Conservation (phyloP, 2,888 invertebrate species). For the Chesias legatella region DNA sequence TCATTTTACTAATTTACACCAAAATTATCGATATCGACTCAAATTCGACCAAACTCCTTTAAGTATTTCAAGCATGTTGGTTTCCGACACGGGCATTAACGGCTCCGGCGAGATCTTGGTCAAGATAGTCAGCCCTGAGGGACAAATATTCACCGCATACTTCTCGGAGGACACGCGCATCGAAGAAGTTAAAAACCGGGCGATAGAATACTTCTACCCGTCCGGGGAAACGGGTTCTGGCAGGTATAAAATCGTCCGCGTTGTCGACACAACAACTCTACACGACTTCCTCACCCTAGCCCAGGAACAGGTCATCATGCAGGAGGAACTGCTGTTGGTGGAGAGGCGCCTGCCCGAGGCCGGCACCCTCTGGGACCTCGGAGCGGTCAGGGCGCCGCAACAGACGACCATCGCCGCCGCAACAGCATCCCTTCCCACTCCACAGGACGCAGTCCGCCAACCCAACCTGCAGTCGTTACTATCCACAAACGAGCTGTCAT, state of each 20-base stretch:
- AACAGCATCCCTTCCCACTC: conserved; percentile 59
- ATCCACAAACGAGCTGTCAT: conserved; percentile 67
- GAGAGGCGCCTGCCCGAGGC: conserved; percentile 63
- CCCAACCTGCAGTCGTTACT: conserved; percentile 67
- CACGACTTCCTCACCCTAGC: conserved; percentile 64
- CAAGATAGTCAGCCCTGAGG: conserved; percentile 67
- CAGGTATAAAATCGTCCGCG: conserved; percentile 63
- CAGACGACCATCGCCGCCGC: conserved; percentile 63
- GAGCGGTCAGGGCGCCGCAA: conserved; percentile 64
- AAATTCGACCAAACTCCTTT: background rate
- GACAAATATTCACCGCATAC: conserved; percentile 53
- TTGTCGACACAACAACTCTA: conserved; percentile 56
- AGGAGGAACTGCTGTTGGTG: conserved; percentile 62
- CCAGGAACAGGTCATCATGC: conserved; percentile 59
- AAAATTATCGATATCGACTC: conserved; percentile 27
- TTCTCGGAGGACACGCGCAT: conserved; percentile 63
- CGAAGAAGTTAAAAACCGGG: conserved; percentile 65
- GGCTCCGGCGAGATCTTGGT: conserved; percentile 49
- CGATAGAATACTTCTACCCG: conserved; percentile 65
- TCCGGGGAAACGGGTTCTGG: conserved; percentile 57
- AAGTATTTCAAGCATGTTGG: conserved; percentile 43
- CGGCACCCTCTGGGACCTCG: conserved; percentile 65
- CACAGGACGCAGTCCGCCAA: conserved; percentile 51
- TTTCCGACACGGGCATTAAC: conserved; percentile 52
- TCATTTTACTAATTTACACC: conserved; percentile 39